Percentiles rank a stretch among this genome's conserved stretches.
phyloP scores from a whole-genome alignment of 2,113 vertebrate species.

The Stigmatopora nigra region DNA sequence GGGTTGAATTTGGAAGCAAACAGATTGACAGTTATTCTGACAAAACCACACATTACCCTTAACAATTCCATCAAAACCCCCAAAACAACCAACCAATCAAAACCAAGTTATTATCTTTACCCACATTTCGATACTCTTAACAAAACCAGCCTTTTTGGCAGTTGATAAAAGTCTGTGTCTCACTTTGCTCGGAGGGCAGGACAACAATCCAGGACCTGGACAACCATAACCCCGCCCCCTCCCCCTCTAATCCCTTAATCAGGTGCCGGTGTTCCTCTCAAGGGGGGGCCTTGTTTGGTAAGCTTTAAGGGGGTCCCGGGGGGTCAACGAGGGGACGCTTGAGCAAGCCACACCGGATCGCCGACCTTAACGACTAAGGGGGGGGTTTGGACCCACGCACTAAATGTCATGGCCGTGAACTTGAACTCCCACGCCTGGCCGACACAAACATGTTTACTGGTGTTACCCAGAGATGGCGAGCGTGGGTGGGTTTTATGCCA shows the following conservation, averaged over 20 bases:
- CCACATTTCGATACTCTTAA: too few relatives aligned
- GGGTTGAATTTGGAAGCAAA: neutral
- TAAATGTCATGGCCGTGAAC: slow-evolving; percentile 11
- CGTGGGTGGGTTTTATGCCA: slow-evolving; percentile 8
- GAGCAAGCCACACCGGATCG: slow-evolving; percentile 51
- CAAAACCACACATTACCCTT: too few relatives aligned
- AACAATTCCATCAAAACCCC: too few relatives aligned
- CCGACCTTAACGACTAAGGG: slow-evolving; percentile 34
- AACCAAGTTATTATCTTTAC: too few relatives aligned
- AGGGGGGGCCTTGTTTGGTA: neutral
- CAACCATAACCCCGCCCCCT: slow-evolving; percentile 60
- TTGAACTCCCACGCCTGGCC: slow-evolving; percentile 1
- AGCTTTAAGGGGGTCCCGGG: slow-evolving; percentile 31
- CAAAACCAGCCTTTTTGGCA: too few relatives aligned
- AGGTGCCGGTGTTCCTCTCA: slow-evolving; percentile 59
- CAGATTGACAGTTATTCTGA: neutral
- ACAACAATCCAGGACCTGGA: slow-evolving; percentile 44
- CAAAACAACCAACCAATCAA: too few relatives aligned
- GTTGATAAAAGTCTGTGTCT: slow-evolving; percentile 52
- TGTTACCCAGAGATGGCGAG: slow-evolving; percentile 15
- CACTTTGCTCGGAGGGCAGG: slow-evolving; percentile 41
- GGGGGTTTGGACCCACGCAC: slow-evolving; percentile 15
- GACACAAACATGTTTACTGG: slow-evolving; percentile 25
- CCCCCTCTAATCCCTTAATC: slow-evolving; percentile 70
- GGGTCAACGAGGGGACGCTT: slow-evolving; percentile 71